Conservation (phyloP, 2,888 invertebrate genomes). For the Coronaproctus castanopsis region DNA sequence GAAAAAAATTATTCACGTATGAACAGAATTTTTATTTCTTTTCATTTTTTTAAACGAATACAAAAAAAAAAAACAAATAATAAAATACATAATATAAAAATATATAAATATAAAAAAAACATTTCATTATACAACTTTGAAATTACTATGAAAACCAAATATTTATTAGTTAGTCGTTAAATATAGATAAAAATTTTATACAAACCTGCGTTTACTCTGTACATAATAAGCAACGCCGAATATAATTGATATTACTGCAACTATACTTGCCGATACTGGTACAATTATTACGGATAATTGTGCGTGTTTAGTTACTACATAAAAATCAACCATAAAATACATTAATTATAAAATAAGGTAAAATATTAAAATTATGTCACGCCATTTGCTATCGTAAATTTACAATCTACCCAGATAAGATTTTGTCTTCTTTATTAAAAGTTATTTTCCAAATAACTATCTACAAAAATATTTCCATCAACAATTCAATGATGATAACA, state of each 20-base stretch:
- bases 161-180: neutral
- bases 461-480: too few species aligned
- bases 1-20: neutral
- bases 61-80: neutral
- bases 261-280: constrained; percentile 59
- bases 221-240: constrained; percentile 74
- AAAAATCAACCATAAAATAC: constrained; percentile 4
- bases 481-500: too few species aligned
- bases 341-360: neutral
- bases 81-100: neutral
- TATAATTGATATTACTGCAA: constrained; percentile 61
- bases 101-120: neutral
- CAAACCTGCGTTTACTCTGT: constrained; percentile 54
- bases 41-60: neutral
- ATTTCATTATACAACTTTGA: neutral
- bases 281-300: constrained; percentile 75
- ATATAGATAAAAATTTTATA: constrained; percentile 7
- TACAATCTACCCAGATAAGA: too few species aligned
- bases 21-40: neutral
- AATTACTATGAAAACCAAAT: neutral
- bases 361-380: neutral
- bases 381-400: neutral
- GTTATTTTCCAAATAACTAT: too few species aligned
- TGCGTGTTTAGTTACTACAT: constrained; percentile 43
- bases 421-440: too few species aligned